Base-by-base conservation (phyloP, 1,140 invertebrate genomes). In the Epicauta chinensis region DNA sequence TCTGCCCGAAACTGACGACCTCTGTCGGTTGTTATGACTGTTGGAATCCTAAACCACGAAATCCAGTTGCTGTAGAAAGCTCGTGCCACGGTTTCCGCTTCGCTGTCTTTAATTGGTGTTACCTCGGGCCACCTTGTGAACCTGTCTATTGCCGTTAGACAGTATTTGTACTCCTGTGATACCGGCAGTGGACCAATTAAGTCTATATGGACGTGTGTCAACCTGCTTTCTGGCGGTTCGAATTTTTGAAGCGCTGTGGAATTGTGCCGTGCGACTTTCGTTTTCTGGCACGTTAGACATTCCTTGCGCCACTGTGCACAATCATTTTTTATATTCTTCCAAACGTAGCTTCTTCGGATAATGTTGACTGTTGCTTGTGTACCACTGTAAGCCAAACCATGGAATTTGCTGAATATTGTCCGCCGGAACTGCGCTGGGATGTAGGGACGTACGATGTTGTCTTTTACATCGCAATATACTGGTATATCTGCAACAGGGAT, bases 41-140 rank as follows among this genome's bases (percentile, higher is more conserved):
- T 29, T 2, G 60, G 61, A 3, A 60, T 55, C 3, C 68, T 68
- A 50, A 62, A 71, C 7, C 61, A 53, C 2, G 51, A 16, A 10
- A 70, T 64, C 65, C 67, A 72, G 4, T 45, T 1, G 15, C 35
- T 30, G n/a, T 55, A 47, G 3, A 69, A 47, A 1, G 46, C 44
- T 35, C 23, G 44, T 3, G 60, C 59, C n/a, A 63, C 52, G 16
- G 68, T 64, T 42, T 71, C 64, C 5, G 69, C 65, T 5, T 65
- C 51, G 2, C 29, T 52, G 63, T 45, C 73, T 65, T 14, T 32
- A 5, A 1, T 70, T 34, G 72, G 69, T 9, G 65, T 46, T 1
- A 60, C 68, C 62, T 75, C 70, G 1, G 63, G 70, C 68, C 71
- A 76, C 7, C 67, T 36, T 7, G 71, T 71, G 51, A 62, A 75